A percentile compares a stretch with the other conserved stretches of the same genome.
phyloP scores from a whole-genome alignment of 2,113 vertebrate species.

The Panthera tigris region DNA sequence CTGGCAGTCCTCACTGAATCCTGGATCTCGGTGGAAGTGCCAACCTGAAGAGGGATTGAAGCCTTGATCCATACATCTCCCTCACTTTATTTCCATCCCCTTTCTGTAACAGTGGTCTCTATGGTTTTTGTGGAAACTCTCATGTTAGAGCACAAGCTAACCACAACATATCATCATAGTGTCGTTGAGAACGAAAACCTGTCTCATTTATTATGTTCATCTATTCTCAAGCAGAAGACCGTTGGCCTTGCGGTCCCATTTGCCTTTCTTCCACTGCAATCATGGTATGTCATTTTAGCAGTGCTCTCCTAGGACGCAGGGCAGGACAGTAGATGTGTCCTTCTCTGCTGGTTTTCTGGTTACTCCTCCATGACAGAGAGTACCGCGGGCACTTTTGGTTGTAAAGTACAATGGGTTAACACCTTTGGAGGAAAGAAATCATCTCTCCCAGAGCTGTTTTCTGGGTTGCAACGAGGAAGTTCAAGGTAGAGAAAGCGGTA shows the following conservation, averaged over 20 bases:
- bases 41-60: neutral
- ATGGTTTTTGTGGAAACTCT: neutral
- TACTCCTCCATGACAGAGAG: neutral
- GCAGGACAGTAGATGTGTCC: accelerated
- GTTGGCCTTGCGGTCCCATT: neutral
- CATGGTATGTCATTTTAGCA: neutral
- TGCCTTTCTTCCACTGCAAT: neutral
- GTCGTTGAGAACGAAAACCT: neutral
- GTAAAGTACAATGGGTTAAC: neutral
- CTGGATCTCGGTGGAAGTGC: neutral
- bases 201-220: neutral
- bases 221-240: neutral
- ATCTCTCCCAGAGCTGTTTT: neutral
- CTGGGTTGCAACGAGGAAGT: neutral
- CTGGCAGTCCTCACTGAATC: neutral
- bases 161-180: neutral
- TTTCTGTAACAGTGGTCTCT: neutral
- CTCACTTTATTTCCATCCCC: neutral
- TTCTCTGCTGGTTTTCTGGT: neutral
- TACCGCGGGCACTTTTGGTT: neutral
- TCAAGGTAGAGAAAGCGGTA: neutral
- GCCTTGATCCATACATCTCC: neutral
- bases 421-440: neutral
- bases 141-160: neutral
- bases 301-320: neutral